Evolutionary conservation across 2,113 vertebrate genomes (phyloP).

Genomic region (Gobio gobio): DNA sequence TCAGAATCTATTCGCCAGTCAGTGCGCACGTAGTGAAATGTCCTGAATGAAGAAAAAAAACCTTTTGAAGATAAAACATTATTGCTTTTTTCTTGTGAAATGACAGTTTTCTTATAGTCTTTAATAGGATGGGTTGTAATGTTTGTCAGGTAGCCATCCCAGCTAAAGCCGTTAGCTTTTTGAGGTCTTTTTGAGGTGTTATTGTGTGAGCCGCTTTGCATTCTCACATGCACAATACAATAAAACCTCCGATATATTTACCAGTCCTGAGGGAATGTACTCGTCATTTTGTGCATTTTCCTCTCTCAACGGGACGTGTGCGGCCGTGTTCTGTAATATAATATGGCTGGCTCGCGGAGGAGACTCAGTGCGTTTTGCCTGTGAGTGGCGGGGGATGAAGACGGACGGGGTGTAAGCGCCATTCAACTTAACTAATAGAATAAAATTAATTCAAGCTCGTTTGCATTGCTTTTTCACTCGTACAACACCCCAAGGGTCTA

Average conservation of each 20-base stretch:
- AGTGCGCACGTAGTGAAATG: not conserved
- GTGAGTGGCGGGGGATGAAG: conserved; percentile 55
- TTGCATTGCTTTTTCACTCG: not conserved
- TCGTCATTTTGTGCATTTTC: conserved; percentile 27
- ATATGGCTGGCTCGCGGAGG: conserved; percentile 44
- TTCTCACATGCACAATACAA: not conserved
- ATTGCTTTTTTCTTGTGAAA: not conserved
- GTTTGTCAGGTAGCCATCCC: conserved; percentile 10
- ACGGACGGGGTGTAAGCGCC: conserved; percentile 40
- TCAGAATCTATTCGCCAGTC: conserved; percentile 35
- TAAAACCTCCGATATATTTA: not conserved
- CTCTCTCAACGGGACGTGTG: conserved; percentile 5
- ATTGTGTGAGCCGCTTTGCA: conserved; percentile 29
- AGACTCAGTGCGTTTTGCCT: conserved; percentile 37
- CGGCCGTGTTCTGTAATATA: conserved; percentile 25
- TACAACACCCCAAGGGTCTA: not conserved
- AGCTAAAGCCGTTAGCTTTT: conserved; percentile 38
- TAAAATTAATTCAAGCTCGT: not conserved
- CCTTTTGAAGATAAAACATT: not conserved
- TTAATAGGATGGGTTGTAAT: not conserved
- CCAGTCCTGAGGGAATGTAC: not conserved
- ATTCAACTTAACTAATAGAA: conserved; percentile 2
- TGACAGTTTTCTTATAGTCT: not conserved
- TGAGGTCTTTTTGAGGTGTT: conserved; percentile 10
- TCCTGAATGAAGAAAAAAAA: not conserved